Evolutionary conservation across 2,888 invertebrate species (phyloP).

Genomic region (Resseliella maxima): DNA sequence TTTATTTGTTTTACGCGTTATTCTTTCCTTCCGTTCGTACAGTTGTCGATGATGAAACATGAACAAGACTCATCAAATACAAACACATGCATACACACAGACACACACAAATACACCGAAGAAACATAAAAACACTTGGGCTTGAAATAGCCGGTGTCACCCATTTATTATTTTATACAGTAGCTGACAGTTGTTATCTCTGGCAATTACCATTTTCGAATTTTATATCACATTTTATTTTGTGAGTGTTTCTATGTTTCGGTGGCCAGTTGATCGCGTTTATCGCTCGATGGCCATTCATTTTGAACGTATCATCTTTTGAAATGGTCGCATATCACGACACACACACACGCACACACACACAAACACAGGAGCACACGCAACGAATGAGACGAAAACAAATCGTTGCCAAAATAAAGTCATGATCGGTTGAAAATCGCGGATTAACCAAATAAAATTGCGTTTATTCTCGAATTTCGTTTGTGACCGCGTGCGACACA

Average conservation of each 20-base stretch:
- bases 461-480: neutral
- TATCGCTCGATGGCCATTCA: slow-evolving; percentile 32
- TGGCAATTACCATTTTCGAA: slow-evolving; percentile 49
- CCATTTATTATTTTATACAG: slow-evolving; percentile 55
- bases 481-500: too few species aligned
- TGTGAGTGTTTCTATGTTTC: neutral
- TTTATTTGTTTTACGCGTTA: slow-evolving; percentile 41
- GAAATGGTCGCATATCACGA: neutral
- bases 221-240: neutral
- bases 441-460: slow-evolving; percentile 8
- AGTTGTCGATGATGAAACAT: neutral
- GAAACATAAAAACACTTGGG: neutral
- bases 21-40: slow-evolving; percentile 45
- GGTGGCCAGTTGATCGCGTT: neutral
- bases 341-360: too few species aligned
- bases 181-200: slow-evolving; percentile 55
- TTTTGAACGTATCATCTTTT: slow-evolving; percentile 23
- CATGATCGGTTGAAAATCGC: slow-evolving; percentile 12
- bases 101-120: neutral
- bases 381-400: neutral
- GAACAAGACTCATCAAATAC: neutral
- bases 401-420: slow-evolving; percentile 47
- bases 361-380: too few species aligned
- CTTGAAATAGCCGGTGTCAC: slow-evolving; percentile 46
- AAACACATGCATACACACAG: neutral